Evolutionary conservation across 2,113 vertebrate genomes (phyloP).

Genomic region (Macquaria australasica): DNA sequence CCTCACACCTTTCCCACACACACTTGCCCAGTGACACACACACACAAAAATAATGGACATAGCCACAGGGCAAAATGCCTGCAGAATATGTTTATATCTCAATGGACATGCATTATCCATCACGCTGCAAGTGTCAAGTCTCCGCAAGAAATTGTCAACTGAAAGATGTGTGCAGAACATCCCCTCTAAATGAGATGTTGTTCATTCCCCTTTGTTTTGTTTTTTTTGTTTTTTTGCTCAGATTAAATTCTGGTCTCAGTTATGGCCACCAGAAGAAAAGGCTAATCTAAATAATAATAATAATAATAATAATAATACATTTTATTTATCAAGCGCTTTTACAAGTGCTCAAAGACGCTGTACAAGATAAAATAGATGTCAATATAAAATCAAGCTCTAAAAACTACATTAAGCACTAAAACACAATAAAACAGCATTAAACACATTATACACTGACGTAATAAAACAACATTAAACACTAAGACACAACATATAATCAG

Average conservation of each 20-base stretch:
- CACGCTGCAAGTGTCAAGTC: conserved; percentile 19
- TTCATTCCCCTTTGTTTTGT: neutral
- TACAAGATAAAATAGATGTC: no score
- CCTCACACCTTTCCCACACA: neutral
- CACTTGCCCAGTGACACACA: neutral
- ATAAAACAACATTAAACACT: no score
- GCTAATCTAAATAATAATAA: neutral
- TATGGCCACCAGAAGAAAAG: neutral
- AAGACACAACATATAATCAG: no score
- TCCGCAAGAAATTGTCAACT: conserved; percentile 18
- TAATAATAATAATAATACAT: no score
- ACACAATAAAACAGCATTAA: no score
- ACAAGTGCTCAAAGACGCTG: no score
- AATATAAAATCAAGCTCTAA: no score
- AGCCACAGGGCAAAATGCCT: conserved; percentile 24
- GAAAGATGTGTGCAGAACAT: conserved; percentile 14
- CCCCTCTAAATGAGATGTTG: conserved; percentile 1
- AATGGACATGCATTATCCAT: conserved; percentile 55
- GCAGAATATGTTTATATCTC: conserved; percentile 32
- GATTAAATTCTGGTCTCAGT: neutral
- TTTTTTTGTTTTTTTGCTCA: neutral
- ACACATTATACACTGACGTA: no score
- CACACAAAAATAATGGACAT: conserved; percentile 34
- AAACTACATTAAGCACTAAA: no score
- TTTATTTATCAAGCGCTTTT: no score